Base-by-base conservation (phyloP, 2,113 vertebrate genomes). In the Aphyosemion australe region DNA sequence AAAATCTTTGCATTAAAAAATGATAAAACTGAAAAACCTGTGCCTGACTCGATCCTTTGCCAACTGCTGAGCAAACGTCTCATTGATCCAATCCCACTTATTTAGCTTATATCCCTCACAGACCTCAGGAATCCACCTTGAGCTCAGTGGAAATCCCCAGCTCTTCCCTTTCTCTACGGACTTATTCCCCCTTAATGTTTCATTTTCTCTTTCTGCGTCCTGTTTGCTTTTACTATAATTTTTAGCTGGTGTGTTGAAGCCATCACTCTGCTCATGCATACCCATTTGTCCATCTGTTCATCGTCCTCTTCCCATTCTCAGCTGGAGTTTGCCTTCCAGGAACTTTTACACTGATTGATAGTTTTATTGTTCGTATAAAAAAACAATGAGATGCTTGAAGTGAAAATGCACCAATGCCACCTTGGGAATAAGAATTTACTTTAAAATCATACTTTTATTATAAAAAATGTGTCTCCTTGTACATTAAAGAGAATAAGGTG, bases 51-150 rank as follows among this genome's bases (percentile, higher is more conserved):
- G 69, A 78, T 37, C 26, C n/a, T 53, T 72, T 31, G 82, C 82
- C 83, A 85, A 45, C 52, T 34, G 60, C 54, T 13, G 9, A 86
- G 73, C 56, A 42, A 54, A 8, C 49, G 64, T 84, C 80, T 87
- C 86, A 79, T 86, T 83, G 83, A 88, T 79, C 65, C 77, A 88
- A 87, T 87, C 76, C 73, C 61, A 83, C 84, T 79, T 61, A 75
- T 84, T 78, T 61, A 67, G 69, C 69, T 65, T 75, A 81, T 66
- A 80, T 86, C 74, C 65, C 59, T 61, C 16, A 6, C 49, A 77
- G 56, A 67, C 67, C 37, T 56, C 26, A 49, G 56, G 63, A 85
- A 82, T 82, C 74, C 26, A 45, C 34, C 1, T 21, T 19, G 56
- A 79, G 65, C 69, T 79, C 72, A 71, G 59, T 85, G 84, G 83